phyloP scores from a whole-genome alignment of 1,140 invertebrate genomes.

The Gyrodactylus bullatarudis region DNA sequence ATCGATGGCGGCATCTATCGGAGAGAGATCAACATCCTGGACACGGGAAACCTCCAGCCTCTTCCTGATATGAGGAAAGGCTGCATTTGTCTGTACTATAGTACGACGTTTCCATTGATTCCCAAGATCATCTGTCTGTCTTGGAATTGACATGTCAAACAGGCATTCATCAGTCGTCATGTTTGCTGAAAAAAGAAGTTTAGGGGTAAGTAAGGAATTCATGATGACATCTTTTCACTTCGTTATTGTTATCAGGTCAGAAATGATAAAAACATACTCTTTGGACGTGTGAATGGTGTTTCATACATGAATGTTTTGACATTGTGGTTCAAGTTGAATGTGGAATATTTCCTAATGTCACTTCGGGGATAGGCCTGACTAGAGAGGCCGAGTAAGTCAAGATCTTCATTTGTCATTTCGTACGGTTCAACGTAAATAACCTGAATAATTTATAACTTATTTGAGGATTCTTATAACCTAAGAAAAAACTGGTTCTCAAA shows the following conservation, averaged over 20 bases:
- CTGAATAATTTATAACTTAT: no score
- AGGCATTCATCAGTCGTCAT: neutral
- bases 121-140: neutral
- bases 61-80: slow-evolving; percentile 66
- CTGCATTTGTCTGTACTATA: slow-evolving; percentile 17
- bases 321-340: slow-evolving; percentile 32
- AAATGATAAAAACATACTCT: neutral
- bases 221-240: no score
- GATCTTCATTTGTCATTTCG: neutral
- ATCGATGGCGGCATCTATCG: slow-evolving; percentile 65
- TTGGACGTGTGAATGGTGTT: slow-evolving; percentile 43
- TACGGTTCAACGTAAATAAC: neutral
- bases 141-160: neutral
- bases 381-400: neutral
- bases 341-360: neutral
- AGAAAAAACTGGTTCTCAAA: no score
- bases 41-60: slow-evolving; percentile 38
- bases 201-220: no score
- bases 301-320: slow-evolving; percentile 55
- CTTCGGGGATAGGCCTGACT: neutral
- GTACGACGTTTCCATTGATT: slow-evolving; percentile 1
- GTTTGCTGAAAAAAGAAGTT: neutral
- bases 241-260: neutral
- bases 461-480: no score
- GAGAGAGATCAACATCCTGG: slow-evolving; percentile 39